phyloP scores from a whole-genome alignment of 2,113 vertebrate genomes.

The Chaenocephalus aceratus region DNA sequence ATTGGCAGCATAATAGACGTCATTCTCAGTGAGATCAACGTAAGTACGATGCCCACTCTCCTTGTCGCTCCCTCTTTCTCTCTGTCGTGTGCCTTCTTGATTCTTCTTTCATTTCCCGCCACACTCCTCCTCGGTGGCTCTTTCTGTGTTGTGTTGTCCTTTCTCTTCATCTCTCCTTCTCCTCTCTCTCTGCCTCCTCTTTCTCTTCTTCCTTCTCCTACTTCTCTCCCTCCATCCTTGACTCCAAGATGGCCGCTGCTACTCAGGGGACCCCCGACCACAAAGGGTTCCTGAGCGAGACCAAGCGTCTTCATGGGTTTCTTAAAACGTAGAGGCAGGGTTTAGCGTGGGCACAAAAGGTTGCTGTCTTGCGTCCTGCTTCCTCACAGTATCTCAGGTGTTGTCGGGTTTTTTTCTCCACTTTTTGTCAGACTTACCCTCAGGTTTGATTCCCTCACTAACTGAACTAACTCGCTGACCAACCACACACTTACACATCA shows the following conservation, averaged over 20 bases:
- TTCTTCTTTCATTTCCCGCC: slow-evolving; percentile 65
- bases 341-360: slow-evolving; percentile 50
- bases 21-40: slow-evolving; percentile 99
- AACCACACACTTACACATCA: slow-evolving; percentile 55
- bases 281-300: slow-evolving; percentile 43
- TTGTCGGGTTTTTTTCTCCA: slow-evolving; percentile 35
- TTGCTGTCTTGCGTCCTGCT: slow-evolving; percentile 40
- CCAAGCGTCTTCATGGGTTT: slow-evolving; percentile 48
- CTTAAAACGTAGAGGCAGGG: slow-evolving; percentile 53
- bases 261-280: slow-evolving; percentile 45
- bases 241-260: slow-evolving; percentile 76
- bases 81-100: slow-evolving; percentile 74
- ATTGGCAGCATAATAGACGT: slow-evolving; percentile 99
- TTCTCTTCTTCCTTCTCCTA: slow-evolving; percentile 27
- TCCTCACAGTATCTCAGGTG: slow-evolving; percentile 47
- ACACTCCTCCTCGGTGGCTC: slow-evolving; percentile 52
- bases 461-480: slow-evolving; percentile 79
- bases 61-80: slow-evolving; percentile 74
- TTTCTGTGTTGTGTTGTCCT: slow-evolving; percentile 61
- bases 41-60: slow-evolving; percentile 92
- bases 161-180: slow-evolving; percentile 66
- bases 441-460: slow-evolving; percentile 70
- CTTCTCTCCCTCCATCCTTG: slow-evolving; percentile 51
- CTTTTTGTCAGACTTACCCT: slow-evolving; percentile 60
- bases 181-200: slow-evolving; percentile 31